phyloP scores from a whole-genome alignment of 2,797 vertebrate genomes.

The Ibycter americanus region DNA sequence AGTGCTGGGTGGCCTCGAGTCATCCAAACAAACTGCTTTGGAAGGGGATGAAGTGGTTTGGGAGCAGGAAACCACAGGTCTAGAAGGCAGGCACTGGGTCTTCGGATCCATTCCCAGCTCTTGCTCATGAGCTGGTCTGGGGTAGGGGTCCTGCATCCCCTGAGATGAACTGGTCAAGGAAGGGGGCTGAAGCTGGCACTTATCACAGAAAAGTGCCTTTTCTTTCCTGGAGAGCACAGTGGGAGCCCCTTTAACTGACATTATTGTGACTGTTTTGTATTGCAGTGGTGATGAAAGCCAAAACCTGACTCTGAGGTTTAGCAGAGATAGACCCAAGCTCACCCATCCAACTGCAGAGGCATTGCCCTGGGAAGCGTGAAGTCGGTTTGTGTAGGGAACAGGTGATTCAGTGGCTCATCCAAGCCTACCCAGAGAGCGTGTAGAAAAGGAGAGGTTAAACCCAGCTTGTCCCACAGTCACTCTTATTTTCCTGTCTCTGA shows the following conservation, averaged over 20 bases:
- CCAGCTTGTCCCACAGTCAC: accelerated
- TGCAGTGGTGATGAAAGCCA: background rate
- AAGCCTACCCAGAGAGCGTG: background rate
- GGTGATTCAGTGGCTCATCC: background rate
- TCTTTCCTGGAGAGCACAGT: background rate
- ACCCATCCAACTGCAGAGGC: background rate
- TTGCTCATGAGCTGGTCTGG: background rate
- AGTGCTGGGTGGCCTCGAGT: background rate
- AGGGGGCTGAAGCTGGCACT: background rate
- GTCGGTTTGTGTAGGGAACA: background rate
- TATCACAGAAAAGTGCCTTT: background rate
- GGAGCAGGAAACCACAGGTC: background rate
- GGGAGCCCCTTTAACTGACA: background rate
- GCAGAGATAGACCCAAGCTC: background rate
- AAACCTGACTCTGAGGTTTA: background rate
- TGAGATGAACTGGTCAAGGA: background rate
- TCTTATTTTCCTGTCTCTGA: background rate
- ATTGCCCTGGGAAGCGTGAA: background rate
- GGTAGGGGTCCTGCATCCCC: background rate
- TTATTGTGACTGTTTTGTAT: background rate
- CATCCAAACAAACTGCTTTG: background rate
- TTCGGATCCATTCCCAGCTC: background rate
- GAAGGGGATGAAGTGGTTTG: background rate
- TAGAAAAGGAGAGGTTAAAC: background rate
- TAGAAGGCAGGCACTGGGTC: background rate